A percentile compares a stretch with the other conserved stretches of the same genome.
These are phyloP conservation scores for Sussaba pulchella DNA, from an alignment of 2,888 invertebrate genomes.

Conservation along the genomic window DNA sequence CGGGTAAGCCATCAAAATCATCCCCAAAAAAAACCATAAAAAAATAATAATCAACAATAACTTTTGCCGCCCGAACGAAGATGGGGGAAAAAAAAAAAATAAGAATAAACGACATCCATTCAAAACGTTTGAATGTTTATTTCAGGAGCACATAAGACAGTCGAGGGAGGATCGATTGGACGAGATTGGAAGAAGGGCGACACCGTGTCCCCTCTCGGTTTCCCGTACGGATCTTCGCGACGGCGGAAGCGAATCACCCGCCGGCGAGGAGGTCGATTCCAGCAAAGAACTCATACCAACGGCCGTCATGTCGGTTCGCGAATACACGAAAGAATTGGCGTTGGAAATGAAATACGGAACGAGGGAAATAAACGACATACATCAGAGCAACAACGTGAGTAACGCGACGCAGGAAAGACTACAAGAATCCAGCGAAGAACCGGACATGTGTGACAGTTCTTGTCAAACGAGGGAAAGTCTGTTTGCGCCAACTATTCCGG, in stretches of 20 bases:
- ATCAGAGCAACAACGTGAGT: conserved; percentile 83
- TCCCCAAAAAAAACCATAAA: background rate
- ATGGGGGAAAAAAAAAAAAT: background rate
- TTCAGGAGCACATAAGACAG: conserved; percentile 90
- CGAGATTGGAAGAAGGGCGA: conserved; percentile 86
- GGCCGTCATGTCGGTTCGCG: conserved; percentile 63
- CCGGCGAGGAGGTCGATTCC: conserved; percentile 77
- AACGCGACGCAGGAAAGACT: conserved; percentile 82
- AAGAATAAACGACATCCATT: background rate
- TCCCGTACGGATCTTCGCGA: conserved; percentile 78
- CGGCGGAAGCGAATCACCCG: conserved; percentile 79
- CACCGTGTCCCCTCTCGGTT: conserved; percentile 77
- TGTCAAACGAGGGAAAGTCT: conserved; percentile 94
- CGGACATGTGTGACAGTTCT: conserved; percentile 90
- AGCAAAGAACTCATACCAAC: conserved; percentile 79
- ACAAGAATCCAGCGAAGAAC: conserved; percentile 82
- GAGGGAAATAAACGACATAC: conserved; percentile 80
- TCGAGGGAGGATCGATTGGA: conserved; percentile 93
- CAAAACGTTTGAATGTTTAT: conserved; percentile 20
- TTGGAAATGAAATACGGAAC: conserved; percentile 77
- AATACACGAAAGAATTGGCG: conserved; percentile 72
- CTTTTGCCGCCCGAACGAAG: too few species aligned
- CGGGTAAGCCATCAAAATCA: conserved; percentile 86
- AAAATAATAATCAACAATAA: too few species aligned
- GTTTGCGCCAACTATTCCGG: conserved; percentile 85